A percentile compares a stretch with the other conserved stretches of the same genome.
Evolutionary conservation across 2,888 invertebrate genomes (phyloP).

Genomic region (Hydrotaea diabolus): DNA sequence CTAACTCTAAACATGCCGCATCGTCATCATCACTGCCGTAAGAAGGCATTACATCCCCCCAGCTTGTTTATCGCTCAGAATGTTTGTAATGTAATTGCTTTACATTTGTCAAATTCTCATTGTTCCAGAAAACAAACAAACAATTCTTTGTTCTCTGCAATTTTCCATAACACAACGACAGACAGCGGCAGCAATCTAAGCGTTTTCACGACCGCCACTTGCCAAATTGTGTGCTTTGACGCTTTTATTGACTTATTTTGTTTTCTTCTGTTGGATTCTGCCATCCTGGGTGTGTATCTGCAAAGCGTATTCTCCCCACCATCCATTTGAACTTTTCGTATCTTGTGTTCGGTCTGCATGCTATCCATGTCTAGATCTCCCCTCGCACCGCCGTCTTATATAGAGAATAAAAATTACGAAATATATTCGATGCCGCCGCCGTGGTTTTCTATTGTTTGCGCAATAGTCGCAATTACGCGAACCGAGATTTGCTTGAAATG

Average conservation of each 20-base stretch:
- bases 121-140: neutral
- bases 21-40: no score
- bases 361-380: neutral
- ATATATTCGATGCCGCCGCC: neutral
- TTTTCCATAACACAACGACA: neutral
- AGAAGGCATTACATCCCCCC: neutral
- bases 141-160: neutral
- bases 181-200: neutral
- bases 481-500: neutral
- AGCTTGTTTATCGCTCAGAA: neutral
- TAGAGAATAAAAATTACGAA: conserved; percentile 4
- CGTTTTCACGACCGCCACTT: conserved; percentile 34
- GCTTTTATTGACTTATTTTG: conserved; percentile 15
- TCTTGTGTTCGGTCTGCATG: neutral
- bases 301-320: conserved; percentile 1
- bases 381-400: neutral
- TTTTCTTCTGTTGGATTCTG: neutral
- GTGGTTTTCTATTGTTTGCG: neutral
- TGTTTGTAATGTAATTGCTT: conserved; percentile 13
- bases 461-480: conserved; percentile 10
- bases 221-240: conserved; percentile 37
- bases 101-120: conserved; percentile 20
- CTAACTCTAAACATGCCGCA: no score
- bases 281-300: neutral
- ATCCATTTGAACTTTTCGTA: conserved; percentile 8